A percentile compares a stretch with the other conserved stretches of the same genome.
Evolutionary conservation across 2,797 vertebrate genomes (phyloP).

Genomic region (Cyprinella venusta): DNA sequence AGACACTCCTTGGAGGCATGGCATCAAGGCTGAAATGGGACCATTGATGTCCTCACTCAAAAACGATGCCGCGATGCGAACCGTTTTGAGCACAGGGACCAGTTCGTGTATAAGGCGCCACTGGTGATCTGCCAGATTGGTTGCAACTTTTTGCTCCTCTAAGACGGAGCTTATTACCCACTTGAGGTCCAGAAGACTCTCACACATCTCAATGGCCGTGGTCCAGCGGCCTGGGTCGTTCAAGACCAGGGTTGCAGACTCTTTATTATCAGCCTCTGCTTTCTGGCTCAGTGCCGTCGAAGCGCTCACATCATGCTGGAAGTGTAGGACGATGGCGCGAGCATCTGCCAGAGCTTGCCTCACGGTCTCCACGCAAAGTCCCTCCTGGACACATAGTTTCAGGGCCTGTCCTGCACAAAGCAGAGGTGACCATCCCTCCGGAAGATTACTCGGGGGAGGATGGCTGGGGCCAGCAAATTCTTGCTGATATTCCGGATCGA

Average conservation of each 20-base stretch:
- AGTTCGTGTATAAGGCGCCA: conserved; percentile 78
- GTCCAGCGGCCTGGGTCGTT: conserved; percentile 70
- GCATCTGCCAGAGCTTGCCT: conserved; percentile 66
- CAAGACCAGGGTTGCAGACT: conserved; percentile 56
- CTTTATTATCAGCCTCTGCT: conserved; percentile 70
- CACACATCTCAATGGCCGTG: conserved; percentile 74
- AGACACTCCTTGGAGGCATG: conserved; percentile 71
- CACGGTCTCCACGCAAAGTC: conserved; percentile 68
- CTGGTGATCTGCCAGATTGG: conserved; percentile 71
- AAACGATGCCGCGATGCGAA: conserved; percentile 72
- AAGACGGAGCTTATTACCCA: conserved; percentile 74
- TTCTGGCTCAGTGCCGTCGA: conserved; percentile 66
- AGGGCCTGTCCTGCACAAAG: conserved; percentile 69
- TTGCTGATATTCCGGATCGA: conserved; percentile 53
- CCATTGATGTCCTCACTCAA: conserved; percentile 73
- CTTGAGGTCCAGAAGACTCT: conserved; percentile 72
- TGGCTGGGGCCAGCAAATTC: conserved; percentile 57
- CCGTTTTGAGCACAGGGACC: conserved; percentile 67
- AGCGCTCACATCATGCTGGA: conserved; percentile 68
- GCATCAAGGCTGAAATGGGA: conserved; percentile 72
- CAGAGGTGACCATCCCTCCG: conserved; percentile 65
- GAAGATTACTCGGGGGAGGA: conserved; percentile 53
- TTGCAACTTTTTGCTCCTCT: conserved; percentile 67
- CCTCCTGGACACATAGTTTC: conserved; percentile 68
- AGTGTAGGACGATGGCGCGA: conserved; percentile 66